Evolutionary conservation across 2,888 invertebrate genomes (phyloP).

Genomic region (Spodoptera littoralis): DNA sequence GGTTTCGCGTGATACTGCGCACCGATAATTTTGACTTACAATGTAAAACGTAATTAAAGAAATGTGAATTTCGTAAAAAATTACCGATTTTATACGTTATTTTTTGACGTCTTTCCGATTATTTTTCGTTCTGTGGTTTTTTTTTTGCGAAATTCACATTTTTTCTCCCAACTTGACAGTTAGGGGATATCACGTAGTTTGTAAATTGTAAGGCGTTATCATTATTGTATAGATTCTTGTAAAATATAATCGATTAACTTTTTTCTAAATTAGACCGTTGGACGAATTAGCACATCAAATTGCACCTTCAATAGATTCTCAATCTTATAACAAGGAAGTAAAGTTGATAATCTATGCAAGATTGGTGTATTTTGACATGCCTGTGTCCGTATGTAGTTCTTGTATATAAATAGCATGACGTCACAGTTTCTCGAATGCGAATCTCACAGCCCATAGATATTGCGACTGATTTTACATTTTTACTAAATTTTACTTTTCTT

Average conservation of each 20-base stretch:
- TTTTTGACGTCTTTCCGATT: no score
- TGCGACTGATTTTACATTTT: slow-evolving; percentile 51
- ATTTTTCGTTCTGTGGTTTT: background rate
- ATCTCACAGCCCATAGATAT: slow-evolving; percentile 46
- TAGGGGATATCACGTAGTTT: slow-evolving; percentile 56
- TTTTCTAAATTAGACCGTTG: slow-evolving; percentile 11
- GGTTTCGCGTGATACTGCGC: slow-evolving; percentile 22
- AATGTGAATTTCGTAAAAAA: slow-evolving; percentile 39
- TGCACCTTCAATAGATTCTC: no score
- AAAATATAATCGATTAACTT: slow-evolving; percentile 43
- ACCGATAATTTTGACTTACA: slow-evolving; percentile 51
- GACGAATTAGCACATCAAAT: no score
- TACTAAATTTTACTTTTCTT: slow-evolving; percentile 38
- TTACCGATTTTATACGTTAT: no score
- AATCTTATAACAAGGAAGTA: no score
- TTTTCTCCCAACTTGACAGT: slow-evolving; percentile 23
- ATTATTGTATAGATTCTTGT: slow-evolving; percentile 55
- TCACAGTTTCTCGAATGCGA: slow-evolving; percentile 38
- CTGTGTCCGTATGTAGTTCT: slow-evolving; percentile 51
- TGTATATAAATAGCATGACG: slow-evolving; percentile 34
- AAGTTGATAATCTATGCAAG: no score
- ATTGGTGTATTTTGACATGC: slow-evolving; percentile 24
- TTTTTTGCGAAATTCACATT: slow-evolving; percentile 42
- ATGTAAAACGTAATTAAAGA: slow-evolving; percentile 19
- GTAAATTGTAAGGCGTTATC: slow-evolving; percentile 55